A percentile compares a stretch with the other conserved stretches of the same genome.
phyloP scores from a whole-genome alignment of 2,113 vertebrate species.

The Semnopithecus entellus region DNA sequence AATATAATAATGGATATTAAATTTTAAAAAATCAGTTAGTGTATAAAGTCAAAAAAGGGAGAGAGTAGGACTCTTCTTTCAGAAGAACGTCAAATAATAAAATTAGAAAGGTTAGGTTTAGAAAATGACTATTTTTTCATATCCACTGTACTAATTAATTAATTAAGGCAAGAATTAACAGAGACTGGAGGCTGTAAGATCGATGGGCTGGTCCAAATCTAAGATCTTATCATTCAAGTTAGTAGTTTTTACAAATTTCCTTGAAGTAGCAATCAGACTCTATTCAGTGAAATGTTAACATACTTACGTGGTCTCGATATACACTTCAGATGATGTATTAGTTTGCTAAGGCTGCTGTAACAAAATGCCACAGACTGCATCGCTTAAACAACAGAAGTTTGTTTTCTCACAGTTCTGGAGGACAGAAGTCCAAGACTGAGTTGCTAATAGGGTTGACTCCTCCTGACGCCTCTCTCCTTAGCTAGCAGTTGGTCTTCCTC shows the following conservation, averaged over 20 bases:
- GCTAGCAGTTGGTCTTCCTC: not conserved
- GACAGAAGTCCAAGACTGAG: not conserved
- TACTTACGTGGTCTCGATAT: not conserved
- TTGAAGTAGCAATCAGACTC: not conserved
- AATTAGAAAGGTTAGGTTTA: not conserved
- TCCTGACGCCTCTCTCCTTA: not conserved
- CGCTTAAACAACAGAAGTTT: not conserved
- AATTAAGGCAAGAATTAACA: not conserved
- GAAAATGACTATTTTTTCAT: not conserved
- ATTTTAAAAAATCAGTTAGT: not conserved
- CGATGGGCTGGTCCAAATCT: not conserved
- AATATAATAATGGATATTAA: not conserved
- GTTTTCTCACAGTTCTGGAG: not conserved
- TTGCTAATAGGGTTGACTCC: not conserved
- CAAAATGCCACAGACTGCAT: no score
- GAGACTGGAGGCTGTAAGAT: not conserved
- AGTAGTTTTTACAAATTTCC: not conserved
- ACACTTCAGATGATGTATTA: no score
- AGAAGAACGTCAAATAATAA: not conserved
- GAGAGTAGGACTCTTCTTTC: not conserved
- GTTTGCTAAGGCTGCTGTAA: not conserved
- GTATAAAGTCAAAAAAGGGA: not conserved
- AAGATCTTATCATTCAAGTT: not conserved
- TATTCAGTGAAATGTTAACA: not conserved
- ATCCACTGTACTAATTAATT: not conserved